Evolutionary conservation across 2,888 invertebrate genomes (phyloP).

Genomic region (Caenorhabditis zanzibari): DNA sequence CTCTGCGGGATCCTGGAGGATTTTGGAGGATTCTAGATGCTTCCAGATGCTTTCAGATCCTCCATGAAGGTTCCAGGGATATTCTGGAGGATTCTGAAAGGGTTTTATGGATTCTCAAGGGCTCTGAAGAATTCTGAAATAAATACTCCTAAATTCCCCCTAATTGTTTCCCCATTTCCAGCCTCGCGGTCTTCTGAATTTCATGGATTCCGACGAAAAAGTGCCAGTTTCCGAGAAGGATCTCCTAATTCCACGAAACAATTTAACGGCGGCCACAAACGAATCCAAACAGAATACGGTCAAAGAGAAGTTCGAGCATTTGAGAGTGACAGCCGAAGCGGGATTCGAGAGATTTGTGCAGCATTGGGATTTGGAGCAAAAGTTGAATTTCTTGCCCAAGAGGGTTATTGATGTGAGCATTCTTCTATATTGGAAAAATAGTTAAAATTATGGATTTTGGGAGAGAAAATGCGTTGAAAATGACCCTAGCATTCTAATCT

Average conservation of each 20-base stretch:
- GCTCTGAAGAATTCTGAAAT: too few species aligned
- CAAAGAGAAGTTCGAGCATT: constrained; percentile 69
- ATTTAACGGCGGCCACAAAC: constrained; percentile 91
- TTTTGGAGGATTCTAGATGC: too few species aligned
- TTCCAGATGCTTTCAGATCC: too few species aligned
- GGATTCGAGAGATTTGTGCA: constrained; percentile 85
- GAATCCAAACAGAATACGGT: constrained; percentile 72
- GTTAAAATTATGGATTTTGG: too few species aligned
- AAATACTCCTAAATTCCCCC: too few species aligned
- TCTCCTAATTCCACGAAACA: constrained; percentile 88
- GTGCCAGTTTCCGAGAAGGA: constrained; percentile 88
- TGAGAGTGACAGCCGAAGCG: constrained; percentile 83
- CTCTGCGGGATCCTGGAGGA: too few species aligned
- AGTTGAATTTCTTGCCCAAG: constrained; percentile 83
- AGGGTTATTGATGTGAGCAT: constrained; percentile 70
- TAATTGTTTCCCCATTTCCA: constrained; percentile 84
- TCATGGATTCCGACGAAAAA: constrained; percentile 91
- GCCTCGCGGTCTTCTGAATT: constrained; percentile 94
- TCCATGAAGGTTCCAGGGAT: too few species aligned
- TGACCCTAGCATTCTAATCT: too few species aligned
- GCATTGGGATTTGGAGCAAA: constrained; percentile 85
- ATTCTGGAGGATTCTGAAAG: too few species aligned
- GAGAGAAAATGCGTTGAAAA: too few species aligned
- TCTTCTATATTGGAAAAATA: too few species aligned
- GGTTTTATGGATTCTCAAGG: too few species aligned